phyloP scores from a whole-genome alignment of 35 echinoderm and acorn worm genomes.

The Nesometra sesokonis region DNA sequence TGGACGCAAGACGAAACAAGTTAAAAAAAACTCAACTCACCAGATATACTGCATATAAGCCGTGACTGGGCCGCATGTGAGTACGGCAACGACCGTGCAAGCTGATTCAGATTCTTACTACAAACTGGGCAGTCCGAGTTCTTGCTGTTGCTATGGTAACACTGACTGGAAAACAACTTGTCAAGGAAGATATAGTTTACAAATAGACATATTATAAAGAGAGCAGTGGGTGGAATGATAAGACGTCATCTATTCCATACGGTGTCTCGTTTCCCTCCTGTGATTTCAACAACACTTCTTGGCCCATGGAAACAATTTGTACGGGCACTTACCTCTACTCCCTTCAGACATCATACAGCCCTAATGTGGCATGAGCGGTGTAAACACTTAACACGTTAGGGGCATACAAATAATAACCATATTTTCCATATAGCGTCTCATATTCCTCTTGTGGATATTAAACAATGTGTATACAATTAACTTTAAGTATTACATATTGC shows the following conservation, averaged over 20 bases:
- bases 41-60: constrained; percentile 87
- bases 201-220: not conserved
- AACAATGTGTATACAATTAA: no score
- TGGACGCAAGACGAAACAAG: no score
- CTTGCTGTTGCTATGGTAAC: constrained; percentile 72
- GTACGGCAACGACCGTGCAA: constrained; percentile 84
- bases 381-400: no score
- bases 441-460: no score
- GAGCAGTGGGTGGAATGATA: not conserved
- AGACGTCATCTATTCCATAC: not conserved
- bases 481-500: no score
- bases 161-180: constrained; percentile 52
- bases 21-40: constrained; percentile 25
- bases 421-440: no score
- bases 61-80: constrained; percentile 96
- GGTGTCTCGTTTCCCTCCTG: not conserved
- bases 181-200: constrained; percentile 42
- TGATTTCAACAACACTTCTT: not conserved
- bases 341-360: not conserved
- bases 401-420: no score
- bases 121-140: constrained; percentile 92
- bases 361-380: not conserved
- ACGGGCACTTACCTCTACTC: not conserved
- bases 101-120: constrained; percentile 89
- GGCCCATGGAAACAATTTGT: not conserved